phyloP scores from a whole-genome alignment of 1,140 invertebrate genomes.

The Halictus rubicundus region DNA sequence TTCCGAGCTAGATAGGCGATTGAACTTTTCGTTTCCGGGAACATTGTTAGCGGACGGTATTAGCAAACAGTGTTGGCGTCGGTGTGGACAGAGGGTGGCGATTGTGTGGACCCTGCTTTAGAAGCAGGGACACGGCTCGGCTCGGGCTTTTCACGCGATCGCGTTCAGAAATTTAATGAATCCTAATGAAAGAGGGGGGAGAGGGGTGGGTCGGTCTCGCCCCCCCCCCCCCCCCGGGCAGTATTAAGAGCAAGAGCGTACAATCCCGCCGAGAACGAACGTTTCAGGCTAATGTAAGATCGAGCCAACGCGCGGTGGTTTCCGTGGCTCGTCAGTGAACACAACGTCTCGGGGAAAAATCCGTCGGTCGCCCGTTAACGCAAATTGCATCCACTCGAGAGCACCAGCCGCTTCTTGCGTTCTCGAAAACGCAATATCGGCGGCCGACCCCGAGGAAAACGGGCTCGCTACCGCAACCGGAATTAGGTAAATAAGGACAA shows the following conservation, averaged over 20 bases:
- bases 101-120: too few relatives aligned
- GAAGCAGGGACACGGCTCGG: not conserved
- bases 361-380: conserved; percentile 17
- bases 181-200: conserved; percentile 31
- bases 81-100: too few relatives aligned
- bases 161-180: conserved; percentile 43
- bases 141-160: conserved; percentile 1
- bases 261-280: not conserved
- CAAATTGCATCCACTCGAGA: conserved; percentile 33
- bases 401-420: not conserved
- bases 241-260: conserved; percentile 17
- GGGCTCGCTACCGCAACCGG: not conserved
- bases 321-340: not conserved
- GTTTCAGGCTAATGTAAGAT: conserved; percentile 13
- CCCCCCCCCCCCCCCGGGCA: too few relatives aligned
- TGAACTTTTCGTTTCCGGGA: too few relatives aligned
- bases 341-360: not conserved
- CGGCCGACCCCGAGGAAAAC: not conserved
- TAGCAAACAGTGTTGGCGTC: too few relatives aligned
- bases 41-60: too few relatives aligned
- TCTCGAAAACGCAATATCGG: conserved; percentile 11
- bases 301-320: not conserved
- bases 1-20: too few relatives aligned
- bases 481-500: conserved; percentile 38
- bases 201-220: too few relatives aligned